Base-by-base conservation (phyloP, 2,797 vertebrate species). In the Tinamus major region DNA sequence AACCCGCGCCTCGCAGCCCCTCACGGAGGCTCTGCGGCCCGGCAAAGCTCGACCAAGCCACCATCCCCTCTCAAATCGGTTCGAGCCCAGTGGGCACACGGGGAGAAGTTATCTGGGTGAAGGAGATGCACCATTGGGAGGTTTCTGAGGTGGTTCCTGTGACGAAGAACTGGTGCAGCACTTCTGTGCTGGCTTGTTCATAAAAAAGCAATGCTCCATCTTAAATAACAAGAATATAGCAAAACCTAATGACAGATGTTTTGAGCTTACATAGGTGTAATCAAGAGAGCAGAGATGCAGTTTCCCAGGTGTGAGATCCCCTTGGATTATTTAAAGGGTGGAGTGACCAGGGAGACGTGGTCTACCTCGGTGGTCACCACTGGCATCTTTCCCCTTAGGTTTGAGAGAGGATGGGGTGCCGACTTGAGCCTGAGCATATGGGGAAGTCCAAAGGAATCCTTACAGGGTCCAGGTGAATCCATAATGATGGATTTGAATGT, bases 331-430 rank as follows among this genome's bases (percentile, higher is more conserved):
- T 42, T 33, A 15, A 17, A 33, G 27, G 29, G 20, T 35, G 35
- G 35, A 35, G 27, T 44, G 9, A 3, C 0, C 1, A 0, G 33
- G 31, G 3, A 63, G 8, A 4, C 29, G 13, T 21, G 31, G 39
- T 9, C 37, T 48, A 31, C 31, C 26, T 9, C 18, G 21, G 5
- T 0, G 2, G 4, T 14, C 29, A 23, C 4, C 53, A 21, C 23
- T 15, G 27, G 1, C 33, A 2, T 12, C 48, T 48, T 18, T n/a
- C 24, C 26, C 1, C 10, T 0, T 0, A 2, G 24, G 5, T 0
- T 65, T 26, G 24, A 3, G 3, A 67, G 64, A 46, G 37, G 10
- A 35, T 29, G 31, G 31, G 18, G 20, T 35, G 4, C 27, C 1
- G 0, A 16, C 16, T 48, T 6, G 26, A 23, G 3, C 11, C 31